Evolutionary conservation across 2,113 vertebrate genomes (phyloP).

Genomic region (Pithys albifrons): DNA sequence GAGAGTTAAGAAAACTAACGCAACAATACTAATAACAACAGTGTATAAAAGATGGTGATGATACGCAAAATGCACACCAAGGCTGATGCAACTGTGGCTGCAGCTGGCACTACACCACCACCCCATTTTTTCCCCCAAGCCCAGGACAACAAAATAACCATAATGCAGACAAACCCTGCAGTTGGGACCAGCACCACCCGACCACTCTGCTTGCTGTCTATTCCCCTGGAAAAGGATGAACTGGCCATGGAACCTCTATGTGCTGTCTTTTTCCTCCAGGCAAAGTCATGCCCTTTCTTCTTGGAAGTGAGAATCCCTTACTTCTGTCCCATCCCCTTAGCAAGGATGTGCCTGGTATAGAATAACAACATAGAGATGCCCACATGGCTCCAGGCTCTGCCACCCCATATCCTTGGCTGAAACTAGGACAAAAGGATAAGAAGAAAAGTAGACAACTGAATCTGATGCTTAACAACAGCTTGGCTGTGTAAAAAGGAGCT

Average conservation of each 20-base stretch:
- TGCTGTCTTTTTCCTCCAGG: background rate
- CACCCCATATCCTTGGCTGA: background rate
- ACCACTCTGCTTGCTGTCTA: rapidly evolving
- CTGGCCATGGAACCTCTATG: background rate
- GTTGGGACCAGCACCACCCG: background rate
- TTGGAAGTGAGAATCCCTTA: background rate
- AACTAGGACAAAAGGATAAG: background rate
- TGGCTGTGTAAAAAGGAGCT: background rate
- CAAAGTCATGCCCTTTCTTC: background rate
- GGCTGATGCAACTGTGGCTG: rapidly evolving
- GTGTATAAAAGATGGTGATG: background rate
- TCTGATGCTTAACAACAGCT: background rate
- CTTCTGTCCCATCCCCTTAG: too few relatives aligned
- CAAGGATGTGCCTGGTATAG: background rate
- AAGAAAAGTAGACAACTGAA: background rate
- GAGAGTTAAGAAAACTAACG: background rate
- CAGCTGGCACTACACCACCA: background rate
- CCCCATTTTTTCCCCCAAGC: background rate
- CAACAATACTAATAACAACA: background rate
- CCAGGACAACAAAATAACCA: background rate
- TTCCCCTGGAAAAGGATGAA: background rate
- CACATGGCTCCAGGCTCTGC: background rate
- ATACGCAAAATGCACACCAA: background rate
- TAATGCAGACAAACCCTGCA: background rate
- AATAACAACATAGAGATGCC: background rate